Evolutionary conservation across 2,797 vertebrate species (phyloP).

Genomic region (Apogon talboti): DNA sequence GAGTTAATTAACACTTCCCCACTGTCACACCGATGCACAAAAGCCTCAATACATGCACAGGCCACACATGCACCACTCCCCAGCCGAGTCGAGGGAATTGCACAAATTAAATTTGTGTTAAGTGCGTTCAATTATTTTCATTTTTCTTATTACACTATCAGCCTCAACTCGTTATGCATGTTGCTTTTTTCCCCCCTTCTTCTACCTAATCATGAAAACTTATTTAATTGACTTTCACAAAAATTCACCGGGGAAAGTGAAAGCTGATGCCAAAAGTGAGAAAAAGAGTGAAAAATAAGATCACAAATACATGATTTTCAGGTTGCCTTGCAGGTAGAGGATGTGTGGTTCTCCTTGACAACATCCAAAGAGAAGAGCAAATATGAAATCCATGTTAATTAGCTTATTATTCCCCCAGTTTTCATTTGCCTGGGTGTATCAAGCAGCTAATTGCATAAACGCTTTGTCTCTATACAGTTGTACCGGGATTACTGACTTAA

Average conservation of each 20-base stretch:
- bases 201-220: conserved; percentile 45
- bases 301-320: conserved; percentile 23
- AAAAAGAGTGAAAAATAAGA: conserved; percentile 34
- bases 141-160: conserved; percentile 67
- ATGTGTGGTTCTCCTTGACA: conserved; percentile 33
- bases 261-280: conserved; percentile 29
- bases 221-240: conserved; percentile 64
- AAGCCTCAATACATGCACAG: conserved; percentile 54
- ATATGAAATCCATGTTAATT: conserved; percentile 49
- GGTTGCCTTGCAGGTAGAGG: conserved; percentile 38
- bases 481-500: conserved; percentile 38
- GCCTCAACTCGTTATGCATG: conserved; percentile 48
- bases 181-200: conserved; percentile 25
- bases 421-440: conserved; percentile 21
- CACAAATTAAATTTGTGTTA: conserved; percentile 80
- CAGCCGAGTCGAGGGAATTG: conserved; percentile 71
- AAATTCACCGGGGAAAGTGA: conserved; percentile 42
- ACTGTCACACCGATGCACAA: conserved; percentile 70
- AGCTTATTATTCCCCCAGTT: conserved; percentile 13
- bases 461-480: conserved; percentile 39
- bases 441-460: conserved; percentile 45
- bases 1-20: conserved; percentile 83
- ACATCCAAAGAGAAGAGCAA: conserved; percentile 23
- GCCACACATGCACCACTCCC: conserved; percentile 45
- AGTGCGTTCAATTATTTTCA: conserved; percentile 81